Evolutionary conservation across 2,888 invertebrate genomes (phyloP).

Genomic region (Drosophila monieri): DNA sequence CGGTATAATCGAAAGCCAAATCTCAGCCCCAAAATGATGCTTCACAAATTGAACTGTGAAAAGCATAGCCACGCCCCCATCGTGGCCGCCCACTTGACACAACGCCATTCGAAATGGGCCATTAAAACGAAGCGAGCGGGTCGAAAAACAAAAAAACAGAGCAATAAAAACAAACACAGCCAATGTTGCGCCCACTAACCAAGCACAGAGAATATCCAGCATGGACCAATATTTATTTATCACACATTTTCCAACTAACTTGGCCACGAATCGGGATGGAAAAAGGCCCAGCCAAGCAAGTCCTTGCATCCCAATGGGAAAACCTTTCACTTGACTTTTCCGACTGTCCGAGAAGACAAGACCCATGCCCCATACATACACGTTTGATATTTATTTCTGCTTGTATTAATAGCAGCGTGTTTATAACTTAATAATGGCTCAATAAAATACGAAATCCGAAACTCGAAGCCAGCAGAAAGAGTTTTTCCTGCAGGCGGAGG

Average conservation of each 20-base stretch:
- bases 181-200: conserved; percentile 52
- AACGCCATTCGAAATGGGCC: conserved; percentile 75
- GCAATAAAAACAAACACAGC: conserved; percentile 22
- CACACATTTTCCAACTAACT: conserved; percentile 64
- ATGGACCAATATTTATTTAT: conserved; percentile 74
- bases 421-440: conserved; percentile 80
- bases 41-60: conserved; percentile 73
- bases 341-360: conserved; percentile 32
- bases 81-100: conserved; percentile 66
- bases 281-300: conserved; percentile 36
- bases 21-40: conserved; percentile 64
- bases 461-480: conserved; percentile 23
- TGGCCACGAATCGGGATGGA: conserved; percentile 60
- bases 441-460: conserved; percentile 65
- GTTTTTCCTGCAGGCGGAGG: conserved; percentile 57
- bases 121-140: conserved; percentile 71
- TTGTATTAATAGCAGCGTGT: conserved; percentile 77
- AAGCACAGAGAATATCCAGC: conserved; percentile 59
- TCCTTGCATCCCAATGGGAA: conserved; percentile 39
- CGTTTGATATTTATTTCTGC: conserved; percentile 70
- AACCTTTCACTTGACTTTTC: conserved; percentile 66
- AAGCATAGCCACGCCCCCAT: conserved; percentile 54
- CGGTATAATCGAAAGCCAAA: conserved; percentile 24
- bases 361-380: background rate
- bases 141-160: conserved; percentile 24